Evolutionary conservation across 2,888 invertebrate genomes (phyloP).

Genomic region (Drosophila colorata): DNA sequence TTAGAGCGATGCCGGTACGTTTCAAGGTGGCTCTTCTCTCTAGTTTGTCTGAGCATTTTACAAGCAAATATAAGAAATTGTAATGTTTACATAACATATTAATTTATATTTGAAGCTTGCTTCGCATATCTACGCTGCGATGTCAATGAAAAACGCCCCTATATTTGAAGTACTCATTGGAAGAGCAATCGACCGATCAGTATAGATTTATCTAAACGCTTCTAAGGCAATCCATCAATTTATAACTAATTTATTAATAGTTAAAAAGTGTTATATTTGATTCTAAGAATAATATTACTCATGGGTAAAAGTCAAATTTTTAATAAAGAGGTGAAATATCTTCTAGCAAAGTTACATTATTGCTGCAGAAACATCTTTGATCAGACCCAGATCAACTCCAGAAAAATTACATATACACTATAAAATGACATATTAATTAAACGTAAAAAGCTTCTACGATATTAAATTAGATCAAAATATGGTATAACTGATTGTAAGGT

Average conservation of each 20-base stretch:
- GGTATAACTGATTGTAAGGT: no score
- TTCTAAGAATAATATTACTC: not conserved
- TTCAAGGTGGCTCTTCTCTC: conserved; percentile 36
- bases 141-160: conserved; percentile 11
- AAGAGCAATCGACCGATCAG: conserved; percentile 8
- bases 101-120: not conserved
- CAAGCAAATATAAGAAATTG: conserved; percentile 46
- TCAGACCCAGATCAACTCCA: no score
- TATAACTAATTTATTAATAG: conserved; percentile 4
- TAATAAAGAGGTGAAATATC: no score
- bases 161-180: not conserved
- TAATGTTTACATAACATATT: not conserved
- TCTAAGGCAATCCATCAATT: conserved; percentile 4
- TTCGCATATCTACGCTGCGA: not conserved
- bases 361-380: no score
- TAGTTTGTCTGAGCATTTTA: conserved; percentile 36
- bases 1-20: not conserved
- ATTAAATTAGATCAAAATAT: no score
- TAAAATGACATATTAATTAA: no score
- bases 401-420: no score
- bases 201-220: not conserved
- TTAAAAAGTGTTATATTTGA: not conserved
- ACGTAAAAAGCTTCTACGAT: no score
- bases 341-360: no score
- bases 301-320: no score